Evolutionary conservation across 2,888 invertebrate genomes (phyloP), one percentile per base, ranked within the genome.

Genomic region (Melipona bicolor): DNA sequence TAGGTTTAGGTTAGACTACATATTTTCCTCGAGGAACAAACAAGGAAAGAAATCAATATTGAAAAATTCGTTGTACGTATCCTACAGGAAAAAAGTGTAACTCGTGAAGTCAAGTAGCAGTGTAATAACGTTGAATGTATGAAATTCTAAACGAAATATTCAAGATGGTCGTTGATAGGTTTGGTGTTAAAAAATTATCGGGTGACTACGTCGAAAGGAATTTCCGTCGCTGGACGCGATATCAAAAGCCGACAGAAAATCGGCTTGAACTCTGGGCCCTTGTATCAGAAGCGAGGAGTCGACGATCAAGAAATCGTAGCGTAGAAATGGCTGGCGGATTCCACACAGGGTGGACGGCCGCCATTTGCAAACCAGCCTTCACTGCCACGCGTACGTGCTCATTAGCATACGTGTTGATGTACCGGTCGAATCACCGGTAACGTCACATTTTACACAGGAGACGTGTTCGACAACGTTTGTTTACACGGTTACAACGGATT

Each of bases 271-370:
- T 11, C 11, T 49, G 1, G 4, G 13, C 0, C n/a, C 52, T 59
- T 13, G 4, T n/a, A 0, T 4, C 0, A n/a, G 6, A n/a, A 36
- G 4, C 13, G 9, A 15, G 5, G 2, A 43, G 4, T 15, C 21
- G 75, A 43, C 36, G 11, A 15, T 27, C 59, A 79, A 77, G 68
- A 69, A 64, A 50, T 56, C 62, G 69, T 54, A 72, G 88, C 90
- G 90, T 90, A 91, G 89, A 90, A 90, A 90, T 90, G 90, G 90
- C 90, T 91, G 90, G 79, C 90, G 89, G 36, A 73, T 77, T 79
- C 76, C 68, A 73, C 68, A 73, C 54, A 79, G 85, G 83, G 83
- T 86, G 73, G 77, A 72, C 70, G 81, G 85, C 83, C 91, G 91
- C 91, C 90, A 90, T 90, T 90, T 91, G 89, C 89, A 88, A 90